phyloP scores from a whole-genome alignment of 1,140 invertebrate genomes.

The Nomia melanderi region DNA sequence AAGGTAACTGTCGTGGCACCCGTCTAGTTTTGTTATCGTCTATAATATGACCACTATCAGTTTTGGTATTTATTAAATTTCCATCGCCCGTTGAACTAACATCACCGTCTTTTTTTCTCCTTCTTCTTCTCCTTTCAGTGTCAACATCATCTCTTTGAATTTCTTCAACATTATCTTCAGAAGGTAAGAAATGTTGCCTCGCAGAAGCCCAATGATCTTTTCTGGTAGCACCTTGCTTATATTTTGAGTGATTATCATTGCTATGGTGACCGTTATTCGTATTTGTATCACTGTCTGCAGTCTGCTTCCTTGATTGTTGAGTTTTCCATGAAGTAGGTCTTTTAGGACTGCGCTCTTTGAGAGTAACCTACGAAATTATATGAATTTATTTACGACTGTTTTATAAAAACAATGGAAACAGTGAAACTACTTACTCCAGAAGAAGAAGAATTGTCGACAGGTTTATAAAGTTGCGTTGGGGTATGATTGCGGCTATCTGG shows the following conservation, averaged over 20 bases:
- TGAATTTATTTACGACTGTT: neutral
- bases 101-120: constrained; percentile 68
- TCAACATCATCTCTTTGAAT: constrained; percentile 67
- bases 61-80: constrained; percentile 52
- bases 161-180: constrained; percentile 70
- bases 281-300: constrained; percentile 70
- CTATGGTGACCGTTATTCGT: constrained; percentile 69
- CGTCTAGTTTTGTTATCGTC: constrained; percentile 70
- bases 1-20: constrained; percentile 73
- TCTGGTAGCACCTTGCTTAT: constrained; percentile 68
- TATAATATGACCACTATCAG: constrained; percentile 35
- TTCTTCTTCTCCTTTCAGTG: constrained; percentile 67
- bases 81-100: constrained; percentile 61
- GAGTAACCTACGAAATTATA: constrained; percentile 67
- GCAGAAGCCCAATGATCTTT: constrained; percentile 79
- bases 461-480: constrained; percentile 77
- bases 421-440: constrained; percentile 71
- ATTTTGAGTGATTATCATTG: constrained; percentile 69
- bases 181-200: constrained; percentile 74
- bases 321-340: constrained; percentile 74
- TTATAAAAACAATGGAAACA: constrained; percentile 5
- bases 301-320: constrained; percentile 71
- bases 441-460: constrained; percentile 78
- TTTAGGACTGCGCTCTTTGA: constrained; percentile 76
- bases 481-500: constrained; percentile 70